Evolutionary conservation across 2,888 invertebrate species (phyloP).

Genomic region (Cheiracanthium punctorium): DNA sequence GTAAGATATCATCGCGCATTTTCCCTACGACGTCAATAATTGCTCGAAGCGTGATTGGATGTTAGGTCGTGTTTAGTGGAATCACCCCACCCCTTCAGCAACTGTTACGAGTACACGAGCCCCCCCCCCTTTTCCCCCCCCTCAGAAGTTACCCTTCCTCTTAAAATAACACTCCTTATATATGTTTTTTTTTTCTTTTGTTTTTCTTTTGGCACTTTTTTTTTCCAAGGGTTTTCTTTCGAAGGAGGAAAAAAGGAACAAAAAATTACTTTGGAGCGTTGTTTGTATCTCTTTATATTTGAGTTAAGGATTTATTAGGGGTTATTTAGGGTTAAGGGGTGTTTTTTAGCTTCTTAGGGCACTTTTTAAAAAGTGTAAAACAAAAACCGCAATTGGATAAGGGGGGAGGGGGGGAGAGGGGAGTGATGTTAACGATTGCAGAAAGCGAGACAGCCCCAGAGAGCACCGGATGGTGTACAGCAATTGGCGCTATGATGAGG

Average conservation of each 20-base stretch:
- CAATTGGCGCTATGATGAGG: slow-evolving; percentile 35
- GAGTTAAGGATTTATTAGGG: slow-evolving; percentile 70
- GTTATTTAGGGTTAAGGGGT: slow-evolving; percentile 63
- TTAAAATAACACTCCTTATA: slow-evolving; percentile 42
- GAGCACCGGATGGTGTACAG: slow-evolving; percentile 26
- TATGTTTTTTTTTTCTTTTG: slow-evolving; percentile 11
- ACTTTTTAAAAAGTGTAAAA: slow-evolving; percentile 40
- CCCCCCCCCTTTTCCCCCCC: neutral
- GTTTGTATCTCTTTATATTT: slow-evolving; percentile 69
- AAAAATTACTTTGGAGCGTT: slow-evolving; percentile 41
- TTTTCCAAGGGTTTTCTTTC: slow-evolving; percentile 12
- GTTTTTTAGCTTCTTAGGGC: slow-evolving; percentile 45
- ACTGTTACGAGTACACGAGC: neutral
- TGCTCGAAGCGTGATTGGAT: slow-evolving; percentile 58
- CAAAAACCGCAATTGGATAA: slow-evolving; percentile 54
- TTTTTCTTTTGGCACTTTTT: slow-evolving; percentile 15
- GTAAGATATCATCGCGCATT: slow-evolving; percentile 65
- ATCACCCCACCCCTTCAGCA: slow-evolving; percentile 17
- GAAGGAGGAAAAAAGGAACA: slow-evolving; percentile 22
- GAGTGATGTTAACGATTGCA: neutral
- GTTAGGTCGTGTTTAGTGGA: slow-evolving; percentile 46
- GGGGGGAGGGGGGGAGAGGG: slow-evolving; percentile 1
- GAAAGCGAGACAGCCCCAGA: slow-evolving; percentile 3
- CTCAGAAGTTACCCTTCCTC: neutral
- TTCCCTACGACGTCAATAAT: slow-evolving; percentile 61